Conservation (phyloP, 2,113 vertebrate species). For the Nestor notabilis region DNA sequence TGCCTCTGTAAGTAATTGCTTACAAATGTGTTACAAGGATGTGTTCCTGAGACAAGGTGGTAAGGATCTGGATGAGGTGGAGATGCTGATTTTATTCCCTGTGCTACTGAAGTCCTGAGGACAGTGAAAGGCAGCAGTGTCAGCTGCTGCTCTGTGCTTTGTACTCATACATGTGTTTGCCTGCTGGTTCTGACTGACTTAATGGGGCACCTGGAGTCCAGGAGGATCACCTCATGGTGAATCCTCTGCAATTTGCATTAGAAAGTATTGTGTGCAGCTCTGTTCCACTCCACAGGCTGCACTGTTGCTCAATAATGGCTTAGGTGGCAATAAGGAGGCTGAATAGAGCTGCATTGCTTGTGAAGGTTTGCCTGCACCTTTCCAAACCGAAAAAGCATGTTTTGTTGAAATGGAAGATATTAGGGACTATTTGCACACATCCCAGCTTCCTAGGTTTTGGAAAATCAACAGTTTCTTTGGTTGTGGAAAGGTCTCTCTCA, state of each 20-base stretch:
- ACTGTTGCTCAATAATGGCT: background rate
- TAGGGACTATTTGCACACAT: background rate
- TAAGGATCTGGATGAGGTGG: background rate
- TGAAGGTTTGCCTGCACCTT: background rate
- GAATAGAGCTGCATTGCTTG: background rate
- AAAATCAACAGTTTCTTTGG: background rate
- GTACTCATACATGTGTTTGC: background rate
- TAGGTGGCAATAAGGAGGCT: rapidly evolving
- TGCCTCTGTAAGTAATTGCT: background rate
- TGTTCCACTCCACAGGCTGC: background rate
- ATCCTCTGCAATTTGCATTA: background rate
- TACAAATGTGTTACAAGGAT: background rate
- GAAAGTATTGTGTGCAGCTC: background rate
- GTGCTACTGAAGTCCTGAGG: background rate
- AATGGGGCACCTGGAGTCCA: background rate
- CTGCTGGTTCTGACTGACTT: background rate
- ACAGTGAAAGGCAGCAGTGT: background rate
- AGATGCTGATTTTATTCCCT: background rate
- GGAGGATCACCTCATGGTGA: background rate
- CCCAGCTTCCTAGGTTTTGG: background rate
- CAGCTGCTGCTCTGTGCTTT: background rate
- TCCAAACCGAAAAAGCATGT: background rate
- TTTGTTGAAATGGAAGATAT: background rate
- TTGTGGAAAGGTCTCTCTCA: background rate
- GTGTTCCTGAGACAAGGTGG: background rate